Percentiles rank a stretch among this genome's conserved stretches.
phyloP scores from a whole-genome alignment of 2,113 vertebrate species.

The Grammomys dolichurus region DNA sequence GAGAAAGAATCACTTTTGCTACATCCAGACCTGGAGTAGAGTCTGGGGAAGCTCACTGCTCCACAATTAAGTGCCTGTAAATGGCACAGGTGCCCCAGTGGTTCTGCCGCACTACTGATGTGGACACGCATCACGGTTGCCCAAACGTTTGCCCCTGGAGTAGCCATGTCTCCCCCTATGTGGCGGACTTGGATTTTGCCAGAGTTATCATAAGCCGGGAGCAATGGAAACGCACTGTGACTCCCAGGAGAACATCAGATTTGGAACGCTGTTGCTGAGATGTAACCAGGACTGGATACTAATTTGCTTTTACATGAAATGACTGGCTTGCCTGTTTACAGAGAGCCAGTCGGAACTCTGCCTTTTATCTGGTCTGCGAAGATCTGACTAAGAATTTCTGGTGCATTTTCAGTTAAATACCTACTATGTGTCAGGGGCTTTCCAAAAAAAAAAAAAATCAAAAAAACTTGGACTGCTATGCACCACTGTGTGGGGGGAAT shows the following conservation, averaged over 20 bases:
- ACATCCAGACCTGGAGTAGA: background rate
- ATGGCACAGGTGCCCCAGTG: too few species aligned
- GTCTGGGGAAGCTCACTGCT: background rate
- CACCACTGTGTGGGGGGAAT: background rate
- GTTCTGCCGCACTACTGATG: rapidly evolving
- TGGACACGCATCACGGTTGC: background rate
- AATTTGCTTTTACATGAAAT: background rate
- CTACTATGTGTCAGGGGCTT: conserved; percentile 45
- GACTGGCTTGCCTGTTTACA: background rate
- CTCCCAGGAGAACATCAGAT: background rate
- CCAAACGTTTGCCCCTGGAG: background rate
- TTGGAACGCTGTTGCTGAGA: background rate
- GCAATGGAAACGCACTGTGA: background rate
- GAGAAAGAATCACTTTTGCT: background rate
- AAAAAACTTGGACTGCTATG: background rate
- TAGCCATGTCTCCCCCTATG: background rate
- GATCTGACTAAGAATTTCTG: background rate
- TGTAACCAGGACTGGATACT: background rate
- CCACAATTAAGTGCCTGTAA: background rate
- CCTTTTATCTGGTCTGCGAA: background rate
- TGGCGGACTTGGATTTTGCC: background rate
- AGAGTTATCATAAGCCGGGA: background rate
- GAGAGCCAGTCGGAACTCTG: background rate
- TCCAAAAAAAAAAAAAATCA: background rate
- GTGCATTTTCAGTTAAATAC: conserved; percentile 36